Percentiles rank a stretch among this genome's conserved stretches.
phyloP scores from a whole-genome alignment of 2,888 invertebrate species.

The Anorthoa munda region DNA sequence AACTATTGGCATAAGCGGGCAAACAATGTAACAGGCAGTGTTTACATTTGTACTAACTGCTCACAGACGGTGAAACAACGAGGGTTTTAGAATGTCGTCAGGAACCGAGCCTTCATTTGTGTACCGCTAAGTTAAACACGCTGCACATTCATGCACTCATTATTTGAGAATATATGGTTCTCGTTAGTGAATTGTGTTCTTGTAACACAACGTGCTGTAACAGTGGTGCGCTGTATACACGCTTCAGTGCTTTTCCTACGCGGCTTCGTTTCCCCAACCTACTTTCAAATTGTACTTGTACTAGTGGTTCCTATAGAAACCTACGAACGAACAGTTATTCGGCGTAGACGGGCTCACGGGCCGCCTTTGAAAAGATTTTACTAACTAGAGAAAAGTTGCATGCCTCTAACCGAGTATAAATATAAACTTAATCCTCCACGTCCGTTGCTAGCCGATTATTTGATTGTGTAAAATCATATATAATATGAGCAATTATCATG shows the following conservation, averaged over 20 bases:
- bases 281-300: constrained; percentile 75
- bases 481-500: constrained; percentile 67
- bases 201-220: constrained; percentile 55
- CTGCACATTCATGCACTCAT: constrained; percentile 54
- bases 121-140: constrained; percentile 69
- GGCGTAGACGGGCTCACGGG: constrained; percentile 44
- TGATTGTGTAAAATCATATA: constrained; percentile 67
- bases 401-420: constrained; percentile 11
- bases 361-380: constrained; percentile 46
- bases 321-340: constrained; percentile 66
- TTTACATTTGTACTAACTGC: constrained; percentile 79
- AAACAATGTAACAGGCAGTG: constrained; percentile 80
- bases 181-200: constrained; percentile 41
- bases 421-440: constrained; percentile 31
- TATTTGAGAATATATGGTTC: constrained; percentile 42
- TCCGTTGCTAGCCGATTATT: constrained; percentile 61
- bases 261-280: constrained; percentile 74
- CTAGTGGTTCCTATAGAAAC: constrained; percentile 66
- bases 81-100: constrained; percentile 74
- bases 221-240: constrained; percentile 49
- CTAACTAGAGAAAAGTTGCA: constrained; percentile 30
- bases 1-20: constrained; percentile 78
- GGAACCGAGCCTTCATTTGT: constrained; percentile 68
- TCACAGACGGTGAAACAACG: constrained; percentile 75
- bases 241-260: constrained; percentile 74